phyloP scores from a whole-genome alignment of 2,888 invertebrate species.

The Gnatocerus cornutus region DNA sequence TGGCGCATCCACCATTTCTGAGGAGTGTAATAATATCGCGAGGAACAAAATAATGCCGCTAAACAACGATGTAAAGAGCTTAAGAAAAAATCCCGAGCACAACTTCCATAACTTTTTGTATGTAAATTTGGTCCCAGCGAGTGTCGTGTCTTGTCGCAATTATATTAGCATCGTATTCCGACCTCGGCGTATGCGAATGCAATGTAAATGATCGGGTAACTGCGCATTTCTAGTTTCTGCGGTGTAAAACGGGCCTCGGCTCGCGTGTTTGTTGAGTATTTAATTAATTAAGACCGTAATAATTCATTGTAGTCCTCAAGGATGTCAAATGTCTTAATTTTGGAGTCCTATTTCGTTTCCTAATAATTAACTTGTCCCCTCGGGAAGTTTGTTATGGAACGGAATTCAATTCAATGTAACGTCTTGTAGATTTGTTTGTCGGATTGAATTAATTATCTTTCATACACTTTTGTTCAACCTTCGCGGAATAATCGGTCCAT shows the following conservation, averaged over 20 bases:
- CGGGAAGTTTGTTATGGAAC: conserved; percentile 57
- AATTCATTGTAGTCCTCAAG: conserved; percentile 65
- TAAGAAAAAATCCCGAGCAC: conserved; percentile 4
- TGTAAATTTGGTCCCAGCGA: background rate
- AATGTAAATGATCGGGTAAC: conserved; percentile 54
- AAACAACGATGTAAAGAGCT: background rate
- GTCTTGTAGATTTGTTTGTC: conserved; percentile 49
- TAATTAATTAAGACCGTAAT: conserved; percentile 65
- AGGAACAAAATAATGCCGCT: background rate
- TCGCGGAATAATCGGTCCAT: conserved; percentile 18
- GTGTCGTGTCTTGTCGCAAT: conserved; percentile 45
- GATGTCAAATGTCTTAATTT: conserved; percentile 68
- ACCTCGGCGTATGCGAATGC: conserved; percentile 43
- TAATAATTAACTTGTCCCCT: conserved; percentile 67
- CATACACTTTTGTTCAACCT: conserved; percentile 36
- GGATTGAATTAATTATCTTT: conserved; percentile 48
- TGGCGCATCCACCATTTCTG: background rate
- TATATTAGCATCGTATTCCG: conserved; percentile 42
- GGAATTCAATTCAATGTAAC: conserved; percentile 55
- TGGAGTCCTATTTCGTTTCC: conserved; percentile 63
- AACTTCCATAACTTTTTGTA: background rate
- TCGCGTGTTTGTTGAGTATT: conserved; percentile 63
- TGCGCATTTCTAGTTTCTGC: conserved; percentile 54
- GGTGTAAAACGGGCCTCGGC: conserved; percentile 48
- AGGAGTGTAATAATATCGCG: background rate